A percentile compares a stretch with the other conserved stretches of the same genome.
phyloP scores from a whole-genome alignment of 2,113 vertebrate species.

The Tetrax tetrax region DNA sequence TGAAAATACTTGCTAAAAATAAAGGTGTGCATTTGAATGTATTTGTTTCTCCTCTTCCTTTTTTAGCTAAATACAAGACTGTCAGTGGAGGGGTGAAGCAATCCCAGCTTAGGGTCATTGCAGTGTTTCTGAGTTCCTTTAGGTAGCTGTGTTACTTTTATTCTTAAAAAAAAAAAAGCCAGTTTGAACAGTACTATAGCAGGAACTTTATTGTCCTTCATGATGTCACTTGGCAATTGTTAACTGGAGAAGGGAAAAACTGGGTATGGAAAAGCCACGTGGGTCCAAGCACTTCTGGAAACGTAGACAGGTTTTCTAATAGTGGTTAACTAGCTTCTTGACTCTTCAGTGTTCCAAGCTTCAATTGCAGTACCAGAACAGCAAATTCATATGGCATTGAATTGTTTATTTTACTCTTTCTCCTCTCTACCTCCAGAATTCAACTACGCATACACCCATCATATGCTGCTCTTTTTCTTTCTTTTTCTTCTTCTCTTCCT shows the following conservation, averaged over 20 bases:
- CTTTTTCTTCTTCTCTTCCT: not conserved
- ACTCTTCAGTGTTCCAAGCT: not conserved
- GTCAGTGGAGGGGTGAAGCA: not conserved
- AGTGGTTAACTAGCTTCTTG: not conserved
- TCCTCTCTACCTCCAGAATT: not conserved
- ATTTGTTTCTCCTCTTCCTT: not conserved
- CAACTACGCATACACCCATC: not conserved
- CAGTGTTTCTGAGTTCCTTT: not conserved
- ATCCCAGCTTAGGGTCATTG: not conserved
- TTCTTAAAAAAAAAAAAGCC: not conserved
- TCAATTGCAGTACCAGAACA: not conserved
- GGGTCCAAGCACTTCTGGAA: not conserved
- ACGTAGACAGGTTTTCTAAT: not conserved
- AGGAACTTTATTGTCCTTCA: not conserved
- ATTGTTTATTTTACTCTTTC: not conserved
- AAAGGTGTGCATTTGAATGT: not conserved
- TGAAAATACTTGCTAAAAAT: not conserved
- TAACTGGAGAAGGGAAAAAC: not conserved
- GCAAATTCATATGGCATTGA: not conserved
- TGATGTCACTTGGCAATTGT: not conserved
- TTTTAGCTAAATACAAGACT: not conserved
- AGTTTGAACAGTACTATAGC: not conserved
- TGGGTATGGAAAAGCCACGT: not conserved
- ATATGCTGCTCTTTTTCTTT: not conserved
- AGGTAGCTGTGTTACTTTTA: not conserved